These are phyloP conservation scores for Synanthedon formicaeformis DNA, from an alignment of 2,888 invertebrate species.

Conservation along the genomic window DNA sequence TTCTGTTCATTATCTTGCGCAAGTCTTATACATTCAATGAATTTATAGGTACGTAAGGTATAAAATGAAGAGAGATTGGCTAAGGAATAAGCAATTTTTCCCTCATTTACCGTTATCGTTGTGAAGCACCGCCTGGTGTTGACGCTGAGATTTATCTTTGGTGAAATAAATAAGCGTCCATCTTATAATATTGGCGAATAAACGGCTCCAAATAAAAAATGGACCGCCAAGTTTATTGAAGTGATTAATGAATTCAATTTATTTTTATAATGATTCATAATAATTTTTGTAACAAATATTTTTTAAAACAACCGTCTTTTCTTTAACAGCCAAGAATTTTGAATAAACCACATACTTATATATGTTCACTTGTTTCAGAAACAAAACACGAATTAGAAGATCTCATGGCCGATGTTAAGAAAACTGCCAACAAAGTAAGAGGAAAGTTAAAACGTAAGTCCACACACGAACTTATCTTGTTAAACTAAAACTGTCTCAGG, in stretches of 20 bases:
- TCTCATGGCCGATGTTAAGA: conserved; percentile 99
- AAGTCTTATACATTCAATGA: too few species aligned
- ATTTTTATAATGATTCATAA: not conserved
- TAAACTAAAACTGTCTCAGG: not conserved
- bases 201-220: conserved; percentile 1
- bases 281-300: too few species aligned
- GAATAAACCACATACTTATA: not conserved
- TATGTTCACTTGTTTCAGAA: conserved; percentile 76
- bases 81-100: conserved; percentile 11
- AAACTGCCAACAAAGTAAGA: conserved; percentile 99
- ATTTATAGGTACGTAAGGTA: too few species aligned
- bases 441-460: conserved; percentile 96
- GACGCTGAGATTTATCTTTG: conserved; percentile 14
- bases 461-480: not conserved
- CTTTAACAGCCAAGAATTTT: not conserved
- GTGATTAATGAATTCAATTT: conserved; percentile 3
- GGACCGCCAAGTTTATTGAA: conserved; percentile 2
- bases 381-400: conserved; percentile 99
- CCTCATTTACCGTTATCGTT: conserved; percentile 11
- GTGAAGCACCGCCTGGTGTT: conserved; percentile 10
- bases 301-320: too few species aligned
- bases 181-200: not conserved
- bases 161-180: conserved; percentile 5
- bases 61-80: not conserved
- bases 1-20: too few species aligned